A percentile compares a stretch with the other conserved stretches of the same genome.
Conservation (phyloP, 2,797 vertebrate species). For the Myotis pilosus region DNA sequence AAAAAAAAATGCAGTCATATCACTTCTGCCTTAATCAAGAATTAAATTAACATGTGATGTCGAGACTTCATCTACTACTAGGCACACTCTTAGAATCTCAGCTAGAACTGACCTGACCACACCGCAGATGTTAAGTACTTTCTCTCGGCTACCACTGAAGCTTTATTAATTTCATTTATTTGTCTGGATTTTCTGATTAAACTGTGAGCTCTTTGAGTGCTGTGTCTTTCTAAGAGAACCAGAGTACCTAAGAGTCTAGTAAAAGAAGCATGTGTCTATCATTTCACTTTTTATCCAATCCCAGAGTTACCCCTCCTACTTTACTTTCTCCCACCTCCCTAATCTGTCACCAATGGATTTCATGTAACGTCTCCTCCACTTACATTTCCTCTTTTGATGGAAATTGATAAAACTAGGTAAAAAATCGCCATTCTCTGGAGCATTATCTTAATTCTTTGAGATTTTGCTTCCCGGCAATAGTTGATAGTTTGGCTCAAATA, state of each 20-base stretch:
- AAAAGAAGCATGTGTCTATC: too few relatives aligned
- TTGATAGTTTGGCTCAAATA: too few relatives aligned
- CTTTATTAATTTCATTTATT: not conserved
- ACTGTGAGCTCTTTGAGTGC: not conserved
- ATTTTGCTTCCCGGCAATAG: too few relatives aligned
- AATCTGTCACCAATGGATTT: too few relatives aligned
- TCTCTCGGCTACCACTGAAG: not conserved
- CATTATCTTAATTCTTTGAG: too few relatives aligned
- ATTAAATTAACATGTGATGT: not conserved
- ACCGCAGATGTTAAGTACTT: not conserved
- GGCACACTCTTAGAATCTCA: not conserved
- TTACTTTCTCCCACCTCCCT: too few relatives aligned
- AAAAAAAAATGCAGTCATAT: not conserved
- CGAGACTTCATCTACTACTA: not conserved
- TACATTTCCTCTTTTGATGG: too few relatives aligned
- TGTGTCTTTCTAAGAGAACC: not conserved
- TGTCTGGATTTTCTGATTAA: not conserved
- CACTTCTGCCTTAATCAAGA: not conserved
- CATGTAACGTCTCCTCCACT: too few relatives aligned
- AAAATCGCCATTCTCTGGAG: too few relatives aligned
- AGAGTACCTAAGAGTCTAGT: not conserved
- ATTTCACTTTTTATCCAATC: too few relatives aligned
- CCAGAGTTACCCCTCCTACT: too few relatives aligned
- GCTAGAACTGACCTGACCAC: not conserved
- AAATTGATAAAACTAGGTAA: too few relatives aligned